Evolutionary conservation across 2,888 invertebrate species (phyloP), one percentile per base, ranked within the genome.

Genomic region (Meteorus colon): DNA sequence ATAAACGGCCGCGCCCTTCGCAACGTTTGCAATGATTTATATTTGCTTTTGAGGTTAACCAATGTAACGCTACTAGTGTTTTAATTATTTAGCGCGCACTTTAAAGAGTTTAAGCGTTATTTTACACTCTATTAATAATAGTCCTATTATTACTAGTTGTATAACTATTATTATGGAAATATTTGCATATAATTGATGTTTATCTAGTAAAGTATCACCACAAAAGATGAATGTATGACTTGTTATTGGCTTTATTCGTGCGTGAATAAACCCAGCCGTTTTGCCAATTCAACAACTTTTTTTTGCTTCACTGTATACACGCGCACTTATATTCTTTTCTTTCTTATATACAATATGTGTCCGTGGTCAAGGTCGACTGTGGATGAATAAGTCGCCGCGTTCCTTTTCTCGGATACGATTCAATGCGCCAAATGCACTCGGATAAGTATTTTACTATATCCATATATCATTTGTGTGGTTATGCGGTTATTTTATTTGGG

Each of bases 281-380:
- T 71, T 29, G 10, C 55, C 48, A 27, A 70, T 59, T n/a, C 55
- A 65, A 73, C 45, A 62, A 51, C 69, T 37, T 76, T 76, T 72
- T 72, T 72, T 67, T 72, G 29, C 41, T 10, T 67, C 59, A 59
- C 70, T 60, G 19, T 62, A 65, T 65, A 65, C 31, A 27, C 59
- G 27, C 34, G 41, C 62, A 45, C 62, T 72, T 72, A 62, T 72
- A 51, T 73, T 62, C 41, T 41, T 67, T 45, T 76, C 71, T 70
- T 59, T 70, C 55, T 71, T 37, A 48, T 29, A 27, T 55, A n/a
- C 41, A 37, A 41, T 41, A 41, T 73, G 76, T 76, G 73, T 73
- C 76, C 73, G 76, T 76, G 76, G 76, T 76, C 76, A 76, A 76
- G 76, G 76, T 67, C 68, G 73, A 48, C 63, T 63, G 51, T 48